phyloP scores from a whole-genome alignment of 2,113 vertebrate genomes.

The Bubalus kerabau region DNA sequence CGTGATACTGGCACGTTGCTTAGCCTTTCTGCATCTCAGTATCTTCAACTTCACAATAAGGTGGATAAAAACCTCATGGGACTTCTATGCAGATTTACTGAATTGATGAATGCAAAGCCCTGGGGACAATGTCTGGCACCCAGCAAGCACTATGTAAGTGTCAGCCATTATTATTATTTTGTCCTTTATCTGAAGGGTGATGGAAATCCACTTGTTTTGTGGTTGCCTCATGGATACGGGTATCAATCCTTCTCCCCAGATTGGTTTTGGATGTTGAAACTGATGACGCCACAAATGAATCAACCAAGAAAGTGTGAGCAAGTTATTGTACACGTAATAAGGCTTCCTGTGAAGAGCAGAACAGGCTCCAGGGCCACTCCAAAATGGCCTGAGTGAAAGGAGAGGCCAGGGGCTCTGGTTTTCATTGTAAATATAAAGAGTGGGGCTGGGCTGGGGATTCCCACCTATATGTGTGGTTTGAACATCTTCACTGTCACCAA shows the following conservation, averaged over 20 bases:
- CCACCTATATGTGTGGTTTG: not conserved
- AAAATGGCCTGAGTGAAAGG: not conserved
- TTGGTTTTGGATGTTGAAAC: not conserved
- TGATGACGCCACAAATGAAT: not conserved
- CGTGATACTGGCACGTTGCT: not conserved
- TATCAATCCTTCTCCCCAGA: not conserved
- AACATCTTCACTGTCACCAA: not conserved
- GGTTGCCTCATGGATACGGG: not conserved
- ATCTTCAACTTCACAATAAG: not conserved
- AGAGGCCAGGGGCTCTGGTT: not conserved
- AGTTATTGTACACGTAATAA: not conserved
- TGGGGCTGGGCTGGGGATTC: not conserved
- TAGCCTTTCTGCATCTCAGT: not conserved
- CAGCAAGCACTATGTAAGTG: not conserved
- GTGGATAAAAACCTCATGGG: not conserved
- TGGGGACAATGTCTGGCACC: not conserved
- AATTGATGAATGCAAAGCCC: not conserved
- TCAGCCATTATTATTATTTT: not conserved
- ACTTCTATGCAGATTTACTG: not conserved
- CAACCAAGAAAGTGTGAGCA: not conserved
- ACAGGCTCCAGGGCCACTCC: rapidly evolving
- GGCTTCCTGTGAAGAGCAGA: not conserved
- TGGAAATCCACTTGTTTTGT: not conserved
- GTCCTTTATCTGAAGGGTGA: not conserved
- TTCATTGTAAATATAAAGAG: not conserved